phyloP scores from a whole-genome alignment of 2,113 vertebrate genomes.

The Neogobius melanostomus region DNA sequence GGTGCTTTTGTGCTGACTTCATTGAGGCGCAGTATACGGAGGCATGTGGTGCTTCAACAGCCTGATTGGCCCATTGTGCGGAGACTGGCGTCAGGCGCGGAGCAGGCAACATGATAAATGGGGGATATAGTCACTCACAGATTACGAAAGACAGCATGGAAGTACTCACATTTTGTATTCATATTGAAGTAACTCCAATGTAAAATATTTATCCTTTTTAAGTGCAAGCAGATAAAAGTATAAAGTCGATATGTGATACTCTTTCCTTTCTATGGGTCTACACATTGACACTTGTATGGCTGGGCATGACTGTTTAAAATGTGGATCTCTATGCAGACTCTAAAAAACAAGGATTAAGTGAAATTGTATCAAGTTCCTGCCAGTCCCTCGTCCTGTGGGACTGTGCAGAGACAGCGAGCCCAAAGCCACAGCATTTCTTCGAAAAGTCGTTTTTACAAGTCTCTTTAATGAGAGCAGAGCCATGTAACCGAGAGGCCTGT shows the following conservation, averaged over 20 bases:
- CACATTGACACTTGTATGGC: too few species aligned
- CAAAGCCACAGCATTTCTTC: slow-evolving; percentile 35
- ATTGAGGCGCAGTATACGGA: slow-evolving; percentile 37
- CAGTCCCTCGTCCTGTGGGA: slow-evolving; percentile 6
- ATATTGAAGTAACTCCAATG: too few species aligned
- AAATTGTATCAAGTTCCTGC: slow-evolving; percentile 25
- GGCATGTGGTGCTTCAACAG: slow-evolving; percentile 27
- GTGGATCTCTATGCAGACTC: slow-evolving; percentile 5
- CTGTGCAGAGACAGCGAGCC: slow-evolving; percentile 18
- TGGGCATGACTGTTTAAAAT: not conserved
- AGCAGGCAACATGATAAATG: slow-evolving; percentile 7
- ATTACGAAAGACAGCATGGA: not conserved
- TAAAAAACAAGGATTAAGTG: not conserved
- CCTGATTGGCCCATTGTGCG: slow-evolving; percentile 26
- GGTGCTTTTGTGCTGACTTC: slow-evolving; percentile 42
- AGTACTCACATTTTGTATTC: too few species aligned
- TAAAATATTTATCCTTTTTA: too few species aligned
- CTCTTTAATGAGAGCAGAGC: slow-evolving; percentile 61
- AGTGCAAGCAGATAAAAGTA: too few species aligned
- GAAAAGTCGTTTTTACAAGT: slow-evolving; percentile 63
- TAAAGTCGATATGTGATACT: too few species aligned
- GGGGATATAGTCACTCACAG: slow-evolving; percentile 12
- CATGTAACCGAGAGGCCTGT: slow-evolving; percentile 28
- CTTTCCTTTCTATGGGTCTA: too few species aligned
- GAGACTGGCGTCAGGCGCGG: not conserved